Conservation (phyloP, 1,140 invertebrate genomes). For the Asbolus verrucosus region DNA sequence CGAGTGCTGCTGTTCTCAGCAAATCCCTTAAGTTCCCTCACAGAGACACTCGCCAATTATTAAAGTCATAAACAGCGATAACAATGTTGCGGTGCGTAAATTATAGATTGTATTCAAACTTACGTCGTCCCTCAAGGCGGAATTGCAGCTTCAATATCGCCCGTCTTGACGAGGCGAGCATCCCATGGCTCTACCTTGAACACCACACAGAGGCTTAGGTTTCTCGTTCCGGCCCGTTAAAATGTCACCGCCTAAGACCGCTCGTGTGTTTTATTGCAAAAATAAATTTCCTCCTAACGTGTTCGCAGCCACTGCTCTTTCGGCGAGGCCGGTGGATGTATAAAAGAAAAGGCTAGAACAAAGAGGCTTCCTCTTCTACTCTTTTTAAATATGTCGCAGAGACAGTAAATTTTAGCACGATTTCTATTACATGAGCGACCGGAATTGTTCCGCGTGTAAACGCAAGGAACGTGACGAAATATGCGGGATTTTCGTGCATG, state of each 20-base stretch:
- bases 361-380: slow-evolving; percentile 11
- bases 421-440: slow-evolving; percentile 35
- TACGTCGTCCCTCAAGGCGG: neutral
- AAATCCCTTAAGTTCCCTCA: neutral
- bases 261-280: slow-evolving; percentile 50
- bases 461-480: too few species aligned
- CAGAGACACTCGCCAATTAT: slow-evolving; percentile 12
- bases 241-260: slow-evolving; percentile 51
- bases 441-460: neutral
- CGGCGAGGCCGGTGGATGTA: slow-evolving; percentile 19
- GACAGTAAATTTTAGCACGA: slow-evolving; percentile 46
- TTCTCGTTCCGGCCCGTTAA: slow-evolving; percentile 46
- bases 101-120: slow-evolving; percentile 1
- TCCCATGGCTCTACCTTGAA: slow-evolving; percentile 22
- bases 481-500: too few species aligned
- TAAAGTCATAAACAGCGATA: slow-evolving; percentile 6
- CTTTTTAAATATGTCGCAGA: too few species aligned
- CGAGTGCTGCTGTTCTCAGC: too few species aligned
- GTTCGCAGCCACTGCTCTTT: slow-evolving; percentile 46
- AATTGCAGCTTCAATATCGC: neutral
- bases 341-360: slow-evolving; percentile 36
- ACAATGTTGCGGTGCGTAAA: neutral
- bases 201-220: slow-evolving; percentile 30
- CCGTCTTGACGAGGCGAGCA: neutral
- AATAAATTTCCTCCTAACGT: slow-evolving; percentile 49